Conservation (phyloP, 2,888 invertebrate genomes). For the Watsonalla cultraria region DNA sequence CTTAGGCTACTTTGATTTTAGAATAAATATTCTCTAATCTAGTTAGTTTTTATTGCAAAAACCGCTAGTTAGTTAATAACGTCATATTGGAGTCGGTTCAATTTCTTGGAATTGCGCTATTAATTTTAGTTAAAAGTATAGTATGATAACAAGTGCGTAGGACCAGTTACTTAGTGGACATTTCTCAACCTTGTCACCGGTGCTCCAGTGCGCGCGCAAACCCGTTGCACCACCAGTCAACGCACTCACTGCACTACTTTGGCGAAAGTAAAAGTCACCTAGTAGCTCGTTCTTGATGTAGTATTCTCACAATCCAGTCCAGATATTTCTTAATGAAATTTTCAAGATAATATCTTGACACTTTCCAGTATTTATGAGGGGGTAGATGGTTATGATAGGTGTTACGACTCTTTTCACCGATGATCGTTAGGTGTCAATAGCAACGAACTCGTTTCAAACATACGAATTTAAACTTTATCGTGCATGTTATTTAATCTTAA, state of each 20-base stretch:
- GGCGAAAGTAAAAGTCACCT: conserved; percentile 69
- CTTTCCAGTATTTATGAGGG: no score
- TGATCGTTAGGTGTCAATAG: no score
- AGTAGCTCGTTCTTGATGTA: conserved; percentile 32
- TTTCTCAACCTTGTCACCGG: conserved; percentile 75
- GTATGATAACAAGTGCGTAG: conserved; percentile 38
- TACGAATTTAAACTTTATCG: no score
- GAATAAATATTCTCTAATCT: no score
- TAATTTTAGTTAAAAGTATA: conserved; percentile 23
- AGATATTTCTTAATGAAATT: neutral
- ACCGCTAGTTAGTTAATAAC: no score
- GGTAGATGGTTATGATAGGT: no score
- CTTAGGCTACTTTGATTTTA: no score
- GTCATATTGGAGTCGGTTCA: neutral
- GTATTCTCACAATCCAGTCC: conserved; percentile 15
- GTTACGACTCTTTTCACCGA: no score
- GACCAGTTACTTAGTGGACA: conserved; percentile 35
- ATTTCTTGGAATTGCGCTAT: conserved; percentile 12
- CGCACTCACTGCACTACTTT: conserved; percentile 56
- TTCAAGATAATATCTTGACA: no score
- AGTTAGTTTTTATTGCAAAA: no score
- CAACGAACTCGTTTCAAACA: no score
- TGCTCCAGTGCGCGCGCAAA: conserved; percentile 55
- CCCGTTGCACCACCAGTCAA: conserved; percentile 53
- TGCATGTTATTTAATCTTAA: no score